These are phyloP conservation scores for Sclerurus mexicanus DNA, from an alignment of 2,113 vertebrate species.

Conservation along the genomic window DNA sequence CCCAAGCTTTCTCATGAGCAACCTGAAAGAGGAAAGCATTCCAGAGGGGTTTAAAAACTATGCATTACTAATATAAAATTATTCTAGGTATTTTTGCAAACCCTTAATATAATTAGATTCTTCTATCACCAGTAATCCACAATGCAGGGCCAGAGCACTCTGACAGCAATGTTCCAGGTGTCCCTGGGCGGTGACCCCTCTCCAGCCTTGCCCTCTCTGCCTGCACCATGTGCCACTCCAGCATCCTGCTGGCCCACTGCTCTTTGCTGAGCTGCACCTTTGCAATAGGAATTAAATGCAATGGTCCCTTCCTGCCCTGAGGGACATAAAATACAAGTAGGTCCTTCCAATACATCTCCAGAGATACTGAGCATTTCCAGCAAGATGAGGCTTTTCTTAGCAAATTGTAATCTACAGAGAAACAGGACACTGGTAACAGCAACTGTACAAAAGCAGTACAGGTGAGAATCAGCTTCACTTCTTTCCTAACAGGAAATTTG, in stretches of 20 bases:
- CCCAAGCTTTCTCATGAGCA: conserved; percentile 77
- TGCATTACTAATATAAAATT: not conserved
- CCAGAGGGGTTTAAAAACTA: not conserved
- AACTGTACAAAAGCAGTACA: not conserved
- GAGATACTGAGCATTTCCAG: not conserved
- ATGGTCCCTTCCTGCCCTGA: not conserved
- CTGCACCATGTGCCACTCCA: not conserved
- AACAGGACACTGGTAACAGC: not conserved
- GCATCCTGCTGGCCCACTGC: not conserved
- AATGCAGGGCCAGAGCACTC: not conserved
- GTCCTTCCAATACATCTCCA: not conserved
- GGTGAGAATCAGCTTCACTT: not conserved
- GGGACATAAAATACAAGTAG: not conserved
- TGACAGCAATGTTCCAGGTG: accelerated
- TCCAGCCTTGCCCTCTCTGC: not conserved
- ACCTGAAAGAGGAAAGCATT: conserved; percentile 68
- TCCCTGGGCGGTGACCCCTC: not conserved
- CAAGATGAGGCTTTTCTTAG: not conserved
- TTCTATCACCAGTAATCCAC: not conserved
- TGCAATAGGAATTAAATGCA: not conserved
- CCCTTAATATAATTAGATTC: not conserved
- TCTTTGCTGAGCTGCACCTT: accelerated
- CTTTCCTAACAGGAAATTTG: not conserved
- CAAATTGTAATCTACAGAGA: not conserved
- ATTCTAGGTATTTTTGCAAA: not conserved